Conservation (phyloP, 1,140 invertebrate genomes). For the Atopsyche davidsoni region DNA sequence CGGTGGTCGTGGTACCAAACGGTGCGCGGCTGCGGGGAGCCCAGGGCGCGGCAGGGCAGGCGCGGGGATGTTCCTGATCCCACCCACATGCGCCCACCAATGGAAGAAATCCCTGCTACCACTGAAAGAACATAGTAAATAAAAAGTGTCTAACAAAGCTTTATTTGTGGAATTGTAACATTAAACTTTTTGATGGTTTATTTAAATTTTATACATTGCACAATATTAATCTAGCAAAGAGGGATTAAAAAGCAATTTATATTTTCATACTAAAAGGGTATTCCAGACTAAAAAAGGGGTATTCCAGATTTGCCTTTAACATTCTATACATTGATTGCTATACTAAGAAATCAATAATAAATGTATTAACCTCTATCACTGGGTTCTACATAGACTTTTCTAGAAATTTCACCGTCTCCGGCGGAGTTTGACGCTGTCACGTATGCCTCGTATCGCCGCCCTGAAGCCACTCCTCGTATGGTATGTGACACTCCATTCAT, state of each 20-base stretch:
- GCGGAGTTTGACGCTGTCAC: conserved; percentile 70
- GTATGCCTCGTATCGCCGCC: conserved; percentile 76
- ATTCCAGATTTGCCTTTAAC: no score
- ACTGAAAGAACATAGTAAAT: conserved; percentile 33
- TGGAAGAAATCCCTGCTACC: conserved; percentile 43
- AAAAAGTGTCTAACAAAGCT: no score
- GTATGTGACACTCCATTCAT: conserved; percentile 45
- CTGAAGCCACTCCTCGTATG: conserved; percentile 56
- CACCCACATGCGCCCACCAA: conserved; percentile 39
- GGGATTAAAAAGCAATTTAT: no score
- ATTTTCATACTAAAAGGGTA: no score
- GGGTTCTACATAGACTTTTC: conserved; percentile 37
- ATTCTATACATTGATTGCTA: no score
- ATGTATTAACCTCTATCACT: conserved; percentile 37
- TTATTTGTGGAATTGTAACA: neutral
- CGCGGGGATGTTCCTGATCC: conserved; percentile 40
- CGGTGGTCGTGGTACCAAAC: conserved; percentile 58
- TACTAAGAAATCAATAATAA: no score
- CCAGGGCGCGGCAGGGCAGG: conserved; percentile 55
- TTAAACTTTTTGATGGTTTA: no score
- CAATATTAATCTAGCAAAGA: no score
- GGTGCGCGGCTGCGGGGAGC: conserved; percentile 57
- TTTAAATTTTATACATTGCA: no score
- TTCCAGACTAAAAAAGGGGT: no score
- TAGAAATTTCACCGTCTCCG: conserved; percentile 61